These are phyloP conservation scores for Tringa solitaria DNA, from an alignment of 2,113 vertebrate species.

Conservation along the genomic window DNA sequence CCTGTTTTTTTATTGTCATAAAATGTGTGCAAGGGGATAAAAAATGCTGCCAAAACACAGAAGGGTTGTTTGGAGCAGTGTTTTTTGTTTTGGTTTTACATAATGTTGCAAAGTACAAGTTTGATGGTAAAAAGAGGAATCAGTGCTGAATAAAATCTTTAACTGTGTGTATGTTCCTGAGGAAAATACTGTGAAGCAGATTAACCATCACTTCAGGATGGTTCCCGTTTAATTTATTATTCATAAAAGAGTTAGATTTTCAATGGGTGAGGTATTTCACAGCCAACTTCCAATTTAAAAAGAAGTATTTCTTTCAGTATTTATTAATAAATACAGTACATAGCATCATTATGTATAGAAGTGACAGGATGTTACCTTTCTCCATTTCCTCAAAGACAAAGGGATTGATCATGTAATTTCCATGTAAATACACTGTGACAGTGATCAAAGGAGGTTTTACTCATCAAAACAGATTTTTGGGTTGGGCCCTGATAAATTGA, in stretches of 20 bases:
- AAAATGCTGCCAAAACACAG: background rate
- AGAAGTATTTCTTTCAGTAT: background rate
- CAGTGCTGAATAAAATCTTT: background rate
- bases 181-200: background rate
- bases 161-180: background rate
- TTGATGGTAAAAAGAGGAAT: background rate
- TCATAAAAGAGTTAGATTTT: conserved; percentile 8
- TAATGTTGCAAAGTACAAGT: background rate
- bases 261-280: background rate
- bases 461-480: conserved; percentile 7
- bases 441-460: background rate
- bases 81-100: background rate
- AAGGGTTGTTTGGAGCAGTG: background rate
- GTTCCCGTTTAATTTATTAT: background rate
- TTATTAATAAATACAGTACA: conserved; percentile 27
- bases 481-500: background rate
- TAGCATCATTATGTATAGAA: background rate
- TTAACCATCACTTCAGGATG: background rate
- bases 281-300: conserved; percentile 4
- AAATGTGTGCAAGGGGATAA: background rate
- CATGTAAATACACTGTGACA: conserved; percentile 1
- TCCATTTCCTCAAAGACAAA: conserved; percentile 24
- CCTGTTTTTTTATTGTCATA: background rate
- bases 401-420: conserved; percentile 12
- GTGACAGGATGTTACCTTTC: background rate